Conservation (phyloP, 1,140 invertebrate species). For the Semibalanus balanoides region DNA sequence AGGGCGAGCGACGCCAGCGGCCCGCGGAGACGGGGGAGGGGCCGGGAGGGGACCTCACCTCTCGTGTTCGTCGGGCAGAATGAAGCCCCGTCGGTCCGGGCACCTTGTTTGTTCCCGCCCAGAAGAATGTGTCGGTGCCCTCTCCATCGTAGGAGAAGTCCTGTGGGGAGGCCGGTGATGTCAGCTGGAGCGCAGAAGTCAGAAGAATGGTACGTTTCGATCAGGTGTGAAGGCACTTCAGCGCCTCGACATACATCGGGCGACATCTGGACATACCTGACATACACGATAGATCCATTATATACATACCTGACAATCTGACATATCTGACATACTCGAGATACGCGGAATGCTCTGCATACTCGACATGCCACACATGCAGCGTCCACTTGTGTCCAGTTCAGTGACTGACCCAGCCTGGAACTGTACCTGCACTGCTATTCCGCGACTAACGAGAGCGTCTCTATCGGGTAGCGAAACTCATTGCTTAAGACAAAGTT, state of each 20-base stretch:
- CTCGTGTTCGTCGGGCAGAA: slow-evolving; percentile 72
- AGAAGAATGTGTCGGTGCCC: slow-evolving; percentile 72
- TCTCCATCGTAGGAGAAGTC: slow-evolving; percentile 84
- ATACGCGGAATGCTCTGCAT: no score
- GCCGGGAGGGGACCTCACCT: slow-evolving; percentile 38
- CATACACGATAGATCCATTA: not conserved
- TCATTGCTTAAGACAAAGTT: no score
- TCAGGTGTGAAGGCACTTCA: no score
- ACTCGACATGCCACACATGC: no score
- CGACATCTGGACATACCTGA: not conserved
- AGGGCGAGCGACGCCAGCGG: not conserved
- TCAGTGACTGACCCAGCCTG: no score
- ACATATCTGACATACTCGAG: not conserved
- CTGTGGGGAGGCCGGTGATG: not conserved
- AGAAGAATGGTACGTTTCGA: not conserved
- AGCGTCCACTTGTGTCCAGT: no score
- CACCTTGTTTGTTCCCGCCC: slow-evolving; percentile 70
- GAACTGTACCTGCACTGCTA: no score
- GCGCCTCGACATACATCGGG: no score
- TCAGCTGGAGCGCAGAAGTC: not conserved
- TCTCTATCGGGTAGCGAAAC: no score
- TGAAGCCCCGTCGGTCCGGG: slow-evolving; percentile 80
- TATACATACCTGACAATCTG: not conserved
- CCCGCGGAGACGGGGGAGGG: not conserved
- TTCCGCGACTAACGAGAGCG: no score